Evolutionary conservation across 2,113 vertebrate genomes (phyloP), one percentile per base, ranked within the genome.

Genomic region (Cheirogaleus medius): DNA sequence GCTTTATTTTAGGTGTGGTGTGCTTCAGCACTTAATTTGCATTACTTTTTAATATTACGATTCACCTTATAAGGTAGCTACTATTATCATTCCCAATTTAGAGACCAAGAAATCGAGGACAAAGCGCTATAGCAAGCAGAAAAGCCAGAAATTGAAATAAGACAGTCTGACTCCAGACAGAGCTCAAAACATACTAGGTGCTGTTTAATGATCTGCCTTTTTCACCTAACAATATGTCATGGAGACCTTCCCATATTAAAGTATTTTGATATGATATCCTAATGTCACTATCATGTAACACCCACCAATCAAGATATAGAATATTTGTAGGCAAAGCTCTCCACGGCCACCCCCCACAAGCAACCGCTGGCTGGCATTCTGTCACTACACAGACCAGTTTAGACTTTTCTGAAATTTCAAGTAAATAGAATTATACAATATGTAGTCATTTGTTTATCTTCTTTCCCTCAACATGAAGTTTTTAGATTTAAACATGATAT

Each of bases 401-500:
- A 68, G 5, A n/a, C 20, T 81, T 52, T 78, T 76, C 21, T 63
- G 74, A 77, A 87, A 73, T 49, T n/a, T 87, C 27, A 71, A 47
- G 5, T 39, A 52, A n/a, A 54, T 74, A 60, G 14, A 81, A 91
- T 73, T 29, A 32, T 34, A 39, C 27, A 37, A 25, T 47, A 47
- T 52, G 8, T 27, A n/a, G 29, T 49, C 37, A 90, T 76, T 29
- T n/a, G 73, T 58, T 95, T 82, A 29, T 78, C 15, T 91, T 76
- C 66, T 90, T 96, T 92, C 20, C 9, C 58, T 84, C 17, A 77
- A 17, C 25, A n/a, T 64, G 60, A 60, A 71, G 27, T 32, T 93
- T 49, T 94, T n/a, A 69, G 11, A 92, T 92, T 94, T 90, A 92
- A 94, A 76, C 37, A 56, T 76, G 42, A 76, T 92, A 5, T 60